Conservation (phyloP, 1,140 invertebrate genomes). For the Cherax quadricarinatus region DNA sequence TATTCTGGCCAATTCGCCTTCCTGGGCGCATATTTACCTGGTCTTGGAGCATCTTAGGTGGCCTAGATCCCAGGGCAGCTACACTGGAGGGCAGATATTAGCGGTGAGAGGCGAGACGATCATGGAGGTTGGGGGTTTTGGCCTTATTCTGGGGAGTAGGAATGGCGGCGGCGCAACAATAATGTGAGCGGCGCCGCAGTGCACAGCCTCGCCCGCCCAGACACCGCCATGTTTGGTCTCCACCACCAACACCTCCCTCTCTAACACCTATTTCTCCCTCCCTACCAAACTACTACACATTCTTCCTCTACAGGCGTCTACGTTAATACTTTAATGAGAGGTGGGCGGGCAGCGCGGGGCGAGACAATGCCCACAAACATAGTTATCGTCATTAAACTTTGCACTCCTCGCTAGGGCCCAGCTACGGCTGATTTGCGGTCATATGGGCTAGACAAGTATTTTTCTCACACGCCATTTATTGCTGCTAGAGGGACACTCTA, state of each 20-base stretch:
- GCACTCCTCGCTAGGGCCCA: constrained; percentile 30
- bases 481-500: too few species aligned
- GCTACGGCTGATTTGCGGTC: constrained; percentile 46
- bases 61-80: constrained; percentile 36
- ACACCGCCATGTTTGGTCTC: constrained; percentile 39
- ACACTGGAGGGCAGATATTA: constrained; percentile 1
- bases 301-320: not conserved
- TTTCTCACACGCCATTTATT: too few species aligned
- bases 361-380: not conserved
- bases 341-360: not conserved
- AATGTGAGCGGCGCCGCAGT: constrained; percentile 37
- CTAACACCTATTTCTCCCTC: not conserved
- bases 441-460: constrained; percentile 14
- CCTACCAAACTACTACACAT: not conserved
- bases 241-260: not conserved
- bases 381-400: constrained; percentile 19
- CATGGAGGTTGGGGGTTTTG: constrained; percentile 32
- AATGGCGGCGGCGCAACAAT: constrained; percentile 57
- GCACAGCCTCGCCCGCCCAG: constrained; percentile 19
- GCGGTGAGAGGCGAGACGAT: constrained; percentile 23
- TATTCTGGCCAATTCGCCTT: constrained; percentile 25
- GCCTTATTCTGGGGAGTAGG: constrained; percentile 36
- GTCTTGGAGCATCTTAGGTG: constrained; percentile 49
- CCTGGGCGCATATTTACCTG: constrained; percentile 41
- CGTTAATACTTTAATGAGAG: constrained; percentile 39